phyloP scores from a whole-genome alignment of 2,888 invertebrate species.

The Apamea epomidion region DNA sequence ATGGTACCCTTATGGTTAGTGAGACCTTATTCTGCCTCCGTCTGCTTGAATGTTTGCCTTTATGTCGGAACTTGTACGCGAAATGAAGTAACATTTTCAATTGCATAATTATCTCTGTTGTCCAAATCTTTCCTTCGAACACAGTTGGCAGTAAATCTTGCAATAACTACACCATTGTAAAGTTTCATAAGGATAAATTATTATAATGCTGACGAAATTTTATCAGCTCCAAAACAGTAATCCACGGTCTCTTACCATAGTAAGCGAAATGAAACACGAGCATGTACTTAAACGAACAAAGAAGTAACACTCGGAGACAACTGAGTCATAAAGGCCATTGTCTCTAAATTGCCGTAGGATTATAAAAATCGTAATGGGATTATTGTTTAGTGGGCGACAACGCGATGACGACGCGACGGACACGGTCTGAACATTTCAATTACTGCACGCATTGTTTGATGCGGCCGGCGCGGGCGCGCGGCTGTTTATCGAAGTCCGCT shows the following conservation, averaged over 20 bases:
- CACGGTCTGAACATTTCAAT: slow-evolving; percentile 84
- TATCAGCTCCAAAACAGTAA: slow-evolving; percentile 36
- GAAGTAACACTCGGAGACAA: slow-evolving; percentile 64
- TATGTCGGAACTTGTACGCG: slow-evolving; percentile 9
- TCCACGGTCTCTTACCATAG: slow-evolving; percentile 38
- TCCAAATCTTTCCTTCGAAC: slow-evolving; percentile 33
- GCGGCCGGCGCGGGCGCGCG: slow-evolving; percentile 42
- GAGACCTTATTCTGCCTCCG: slow-evolving; percentile 28
- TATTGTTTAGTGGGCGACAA: slow-evolving; percentile 81
- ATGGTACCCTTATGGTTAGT: slow-evolving; percentile 42
- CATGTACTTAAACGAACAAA: slow-evolving; percentile 66
- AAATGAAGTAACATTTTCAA: slow-evolving; percentile 43
- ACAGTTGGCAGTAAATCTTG: slow-evolving; percentile 36
- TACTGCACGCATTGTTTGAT: slow-evolving; percentile 80
- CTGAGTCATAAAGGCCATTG: slow-evolving; percentile 82
- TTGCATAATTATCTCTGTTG: slow-evolving; percentile 42
- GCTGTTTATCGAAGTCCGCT: slow-evolving; percentile 63
- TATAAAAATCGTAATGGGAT: slow-evolving; percentile 86
- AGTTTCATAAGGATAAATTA: slow-evolving; percentile 26
- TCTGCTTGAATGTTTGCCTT: slow-evolving; percentile 23
- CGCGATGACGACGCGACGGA: slow-evolving; percentile 68
- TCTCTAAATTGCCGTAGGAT: slow-evolving; percentile 80
- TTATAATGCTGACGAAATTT: slow-evolving; percentile 40
- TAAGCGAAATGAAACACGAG: slow-evolving; percentile 50
- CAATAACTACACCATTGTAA: slow-evolving; percentile 33